Conservation (phyloP, 2,113 vertebrate species). For the Entomyzon cyanotis region DNA sequence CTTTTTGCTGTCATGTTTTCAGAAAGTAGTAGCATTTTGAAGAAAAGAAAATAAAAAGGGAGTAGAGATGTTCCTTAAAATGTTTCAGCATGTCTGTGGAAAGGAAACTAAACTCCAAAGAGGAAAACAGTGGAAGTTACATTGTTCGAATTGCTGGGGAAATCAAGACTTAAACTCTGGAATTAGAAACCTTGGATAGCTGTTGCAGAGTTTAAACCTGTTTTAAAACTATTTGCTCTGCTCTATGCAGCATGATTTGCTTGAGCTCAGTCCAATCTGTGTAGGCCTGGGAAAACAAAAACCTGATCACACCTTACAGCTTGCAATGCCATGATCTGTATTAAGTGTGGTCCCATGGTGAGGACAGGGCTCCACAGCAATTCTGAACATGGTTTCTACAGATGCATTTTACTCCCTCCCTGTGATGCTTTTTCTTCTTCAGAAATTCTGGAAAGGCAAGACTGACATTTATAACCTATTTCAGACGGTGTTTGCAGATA, state of each 20-base stretch:
- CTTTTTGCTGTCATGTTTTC: background rate
- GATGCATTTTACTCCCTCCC: background rate
- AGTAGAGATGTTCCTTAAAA: background rate
- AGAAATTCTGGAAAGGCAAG: background rate
- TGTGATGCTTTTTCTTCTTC: background rate
- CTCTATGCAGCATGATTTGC: background rate
- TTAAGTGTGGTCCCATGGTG: background rate
- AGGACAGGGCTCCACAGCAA: background rate
- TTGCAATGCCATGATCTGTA: background rate
- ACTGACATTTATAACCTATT: background rate
- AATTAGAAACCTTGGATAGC: background rate
- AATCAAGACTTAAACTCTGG: background rate
- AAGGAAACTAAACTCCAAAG: background rate
- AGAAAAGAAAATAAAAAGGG: background rate
- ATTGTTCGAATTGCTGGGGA: background rate
- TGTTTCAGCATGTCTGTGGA: background rate
- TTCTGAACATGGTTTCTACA: background rate
- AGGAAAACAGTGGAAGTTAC: background rate
- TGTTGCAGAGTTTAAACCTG: background rate
- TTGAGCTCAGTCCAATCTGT: background rate
- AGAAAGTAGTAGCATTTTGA: background rate
- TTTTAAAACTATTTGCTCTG: background rate
- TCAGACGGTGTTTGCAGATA: background rate
- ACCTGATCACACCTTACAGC: background rate
- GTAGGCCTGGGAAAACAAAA: background rate